Evolutionary conservation across 2,888 invertebrate species (phyloP).

Genomic region (Leptodirus hochenwartii): DNA sequence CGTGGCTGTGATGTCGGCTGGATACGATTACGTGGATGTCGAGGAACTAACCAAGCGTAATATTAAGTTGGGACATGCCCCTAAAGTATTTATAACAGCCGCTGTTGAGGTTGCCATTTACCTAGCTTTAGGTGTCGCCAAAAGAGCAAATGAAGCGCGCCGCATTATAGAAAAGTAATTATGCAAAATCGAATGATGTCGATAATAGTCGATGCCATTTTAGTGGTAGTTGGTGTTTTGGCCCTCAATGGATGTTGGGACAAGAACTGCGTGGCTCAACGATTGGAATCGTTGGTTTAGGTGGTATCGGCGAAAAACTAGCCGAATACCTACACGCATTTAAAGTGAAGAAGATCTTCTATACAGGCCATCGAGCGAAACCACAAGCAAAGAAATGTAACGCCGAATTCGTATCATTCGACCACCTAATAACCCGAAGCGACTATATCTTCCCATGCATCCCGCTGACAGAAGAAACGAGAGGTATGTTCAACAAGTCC

Average conservation of each 20-base stretch:
- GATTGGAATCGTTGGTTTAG: slow-evolving; percentile 71
- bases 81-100: slow-evolving; percentile 51
- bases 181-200: no score
- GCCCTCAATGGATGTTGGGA: slow-evolving; percentile 62
- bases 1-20: slow-evolving; percentile 71
- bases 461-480: slow-evolving; percentile 50
- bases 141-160: slow-evolving; percentile 60
- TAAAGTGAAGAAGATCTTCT: slow-evolving; percentile 49
- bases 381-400: slow-evolving; percentile 38
- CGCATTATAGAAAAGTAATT: slow-evolving; percentile 39
- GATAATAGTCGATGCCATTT: slow-evolving; percentile 4
- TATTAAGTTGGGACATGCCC: slow-evolving; percentile 66
- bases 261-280: slow-evolving; percentile 58
- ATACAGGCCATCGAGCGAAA: slow-evolving; percentile 50
- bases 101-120: slow-evolving; percentile 73
- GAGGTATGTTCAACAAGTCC: slow-evolving; percentile 44
- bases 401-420: slow-evolving; percentile 40
- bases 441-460: slow-evolving; percentile 58
- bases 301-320: slow-evolving; percentile 59
- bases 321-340: slow-evolving; percentile 56
- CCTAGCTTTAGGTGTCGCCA: slow-evolving; percentile 53
- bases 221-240: slow-evolving; percentile 22
- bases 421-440: slow-evolving; percentile 45
- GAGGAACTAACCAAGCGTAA: slow-evolving; percentile 47
- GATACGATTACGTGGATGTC: slow-evolving; percentile 67